Evolutionary conservation across 2,888 invertebrate species (phyloP).

Genomic region (Caenorhabditis auriculariae): DNA sequence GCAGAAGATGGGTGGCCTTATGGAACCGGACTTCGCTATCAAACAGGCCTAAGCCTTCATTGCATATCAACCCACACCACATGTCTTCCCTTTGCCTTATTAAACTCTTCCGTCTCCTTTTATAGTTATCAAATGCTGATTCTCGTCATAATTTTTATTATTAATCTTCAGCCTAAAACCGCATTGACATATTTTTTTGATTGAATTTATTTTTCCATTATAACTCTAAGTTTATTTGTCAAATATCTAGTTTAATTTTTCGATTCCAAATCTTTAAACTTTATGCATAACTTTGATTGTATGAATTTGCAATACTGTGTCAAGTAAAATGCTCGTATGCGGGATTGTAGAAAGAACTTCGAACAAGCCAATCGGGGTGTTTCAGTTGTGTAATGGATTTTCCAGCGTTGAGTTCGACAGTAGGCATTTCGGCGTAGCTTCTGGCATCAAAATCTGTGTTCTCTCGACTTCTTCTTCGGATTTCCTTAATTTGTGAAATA

Average conservation of each 20-base stretch:
- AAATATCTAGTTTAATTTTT: too few relatives aligned
- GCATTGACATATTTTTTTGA: too few relatives aligned
- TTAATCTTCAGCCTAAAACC: too few relatives aligned
- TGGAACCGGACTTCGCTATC: slow-evolving; percentile 39
- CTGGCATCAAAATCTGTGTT: slow-evolving; percentile 22
- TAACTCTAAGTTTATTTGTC: too few relatives aligned
- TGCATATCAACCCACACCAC: neutral
- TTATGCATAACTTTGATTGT: too few relatives aligned
- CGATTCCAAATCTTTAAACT: too few relatives aligned
- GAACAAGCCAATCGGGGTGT: slow-evolving; percentile 34
- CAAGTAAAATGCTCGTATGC: slow-evolving; percentile 14
- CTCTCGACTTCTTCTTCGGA: slow-evolving; percentile 17
- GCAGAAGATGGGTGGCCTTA: slow-evolving; percentile 35
- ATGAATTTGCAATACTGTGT: too few relatives aligned
- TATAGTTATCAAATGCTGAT: too few relatives aligned
- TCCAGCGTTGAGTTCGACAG: slow-evolving; percentile 31
- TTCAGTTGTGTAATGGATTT: slow-evolving; percentile 28
- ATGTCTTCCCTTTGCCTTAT: too few relatives aligned
- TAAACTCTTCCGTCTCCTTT: too few relatives aligned
- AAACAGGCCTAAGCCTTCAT: slow-evolving; percentile 18
- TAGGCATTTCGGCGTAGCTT: slow-evolving; percentile 42
- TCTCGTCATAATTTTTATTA: too few relatives aligned
- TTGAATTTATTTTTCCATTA: too few relatives aligned
- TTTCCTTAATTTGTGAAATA: slow-evolving; percentile 10
- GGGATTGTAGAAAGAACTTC: slow-evolving; percentile 34